Percentiles rank a stretch among this genome's conserved stretches.
These are phyloP conservation scores for Temnopleurus reevesii DNA, from an alignment of 53 echinoderm and acorn worm species.

Conservation along the genomic window DNA sequence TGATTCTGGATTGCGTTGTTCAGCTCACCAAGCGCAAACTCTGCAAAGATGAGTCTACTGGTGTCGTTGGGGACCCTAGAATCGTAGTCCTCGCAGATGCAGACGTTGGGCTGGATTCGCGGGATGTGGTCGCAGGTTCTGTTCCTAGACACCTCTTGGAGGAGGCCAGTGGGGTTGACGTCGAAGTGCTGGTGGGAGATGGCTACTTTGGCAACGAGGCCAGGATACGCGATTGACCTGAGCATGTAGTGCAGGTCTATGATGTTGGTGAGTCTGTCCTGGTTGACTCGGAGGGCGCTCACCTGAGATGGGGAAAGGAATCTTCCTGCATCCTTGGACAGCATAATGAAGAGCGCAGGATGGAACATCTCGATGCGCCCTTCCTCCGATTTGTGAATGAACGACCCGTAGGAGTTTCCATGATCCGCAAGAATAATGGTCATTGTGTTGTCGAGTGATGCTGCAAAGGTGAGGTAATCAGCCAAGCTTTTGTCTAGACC, in stretches of 20 bases:
- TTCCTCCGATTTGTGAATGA: slow-evolving; percentile 67
- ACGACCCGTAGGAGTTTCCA: slow-evolving; percentile 83
- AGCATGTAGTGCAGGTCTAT: slow-evolving; percentile 80
- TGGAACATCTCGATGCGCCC: slow-evolving; percentile 87
- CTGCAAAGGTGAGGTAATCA: slow-evolving; percentile 64
- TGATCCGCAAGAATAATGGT: slow-evolving; percentile 84
- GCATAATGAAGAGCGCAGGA: slow-evolving; percentile 70
- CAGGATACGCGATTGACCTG: slow-evolving; percentile 56
- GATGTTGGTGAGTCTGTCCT: slow-evolving; percentile 74
- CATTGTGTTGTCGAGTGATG: slow-evolving; percentile 70
- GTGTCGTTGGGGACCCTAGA: slow-evolving; percentile 67
- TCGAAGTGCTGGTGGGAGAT: slow-evolving; percentile 62
- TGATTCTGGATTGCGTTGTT: slow-evolving; percentile 79
- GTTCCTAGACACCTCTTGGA: slow-evolving; percentile 56
- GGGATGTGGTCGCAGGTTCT: slow-evolving; percentile 81
- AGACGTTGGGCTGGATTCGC: slow-evolving; percentile 76
- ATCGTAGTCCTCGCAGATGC: slow-evolving; percentile 77
- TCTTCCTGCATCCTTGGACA: slow-evolving; percentile 60
- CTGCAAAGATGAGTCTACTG: slow-evolving; percentile 65
- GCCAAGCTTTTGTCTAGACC: slow-evolving; percentile 68
- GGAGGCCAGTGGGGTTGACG: slow-evolving; percentile 64
- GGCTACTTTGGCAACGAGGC: background rate
- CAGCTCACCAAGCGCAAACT: slow-evolving; percentile 73
- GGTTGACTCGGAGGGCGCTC: slow-evolving; percentile 63
- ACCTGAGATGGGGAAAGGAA: slow-evolving; percentile 45